Percentiles rank a stretch among this genome's conserved stretches.
Evolutionary conservation across 2,888 invertebrate species (phyloP).

Genomic region (Matsumyia berberina): DNA sequence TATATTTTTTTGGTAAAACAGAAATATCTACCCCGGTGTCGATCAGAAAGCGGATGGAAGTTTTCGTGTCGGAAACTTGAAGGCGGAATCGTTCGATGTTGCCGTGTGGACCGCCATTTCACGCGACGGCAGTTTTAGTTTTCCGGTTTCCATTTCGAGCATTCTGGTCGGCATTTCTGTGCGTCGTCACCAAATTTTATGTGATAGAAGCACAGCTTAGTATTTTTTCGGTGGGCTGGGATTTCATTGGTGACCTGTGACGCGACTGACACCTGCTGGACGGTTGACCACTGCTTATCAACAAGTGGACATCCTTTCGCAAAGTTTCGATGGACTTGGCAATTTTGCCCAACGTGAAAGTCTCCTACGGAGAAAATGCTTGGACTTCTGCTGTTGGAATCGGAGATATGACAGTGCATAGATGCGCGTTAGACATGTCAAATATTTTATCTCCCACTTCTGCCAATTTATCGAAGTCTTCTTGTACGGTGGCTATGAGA

Average conservation of each 20-base stretch:
- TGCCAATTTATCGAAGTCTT: constrained; percentile 24
- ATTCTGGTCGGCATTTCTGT: constrained; percentile 20
- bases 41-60: no score
- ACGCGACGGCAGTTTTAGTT: constrained; percentile 39
- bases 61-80: constrained; percentile 20
- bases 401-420: constrained; percentile 24
- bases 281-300: no score
- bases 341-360: neutral
- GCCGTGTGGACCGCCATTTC: constrained; percentile 17
- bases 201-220: constrained; percentile 2
- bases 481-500: constrained; percentile 14
- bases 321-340: no score
- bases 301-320: no score
- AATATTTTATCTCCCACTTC: constrained; percentile 33
- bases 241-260: no score
- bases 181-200: constrained; percentile 23
- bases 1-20: neutral
- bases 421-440: constrained; percentile 5
- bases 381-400: constrained; percentile 3
- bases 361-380: constrained; percentile 28
- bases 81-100: constrained; percentile 23
- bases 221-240: no score
- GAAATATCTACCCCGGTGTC: constrained; percentile 44
- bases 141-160: constrained; percentile 39
- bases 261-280: no score